These are phyloP conservation scores for Danio kyathit DNA, from an alignment of 2,797 vertebrate species.

Conservation along the genomic window DNA sequence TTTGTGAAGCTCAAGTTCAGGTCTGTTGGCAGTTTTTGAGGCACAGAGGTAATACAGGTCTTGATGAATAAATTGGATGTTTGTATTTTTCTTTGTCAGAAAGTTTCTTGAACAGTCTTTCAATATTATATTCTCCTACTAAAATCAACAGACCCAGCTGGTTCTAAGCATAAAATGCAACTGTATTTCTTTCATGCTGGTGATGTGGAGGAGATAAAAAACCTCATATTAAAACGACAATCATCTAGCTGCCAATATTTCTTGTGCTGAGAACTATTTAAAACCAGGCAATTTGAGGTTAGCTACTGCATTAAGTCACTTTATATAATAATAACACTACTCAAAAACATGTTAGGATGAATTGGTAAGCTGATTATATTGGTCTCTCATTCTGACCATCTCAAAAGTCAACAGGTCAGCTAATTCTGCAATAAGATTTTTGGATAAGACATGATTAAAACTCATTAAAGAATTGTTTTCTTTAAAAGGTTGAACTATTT, in stretches of 20 bases:
- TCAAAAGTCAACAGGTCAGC: neutral
- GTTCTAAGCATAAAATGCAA: neutral
- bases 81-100: slow-evolving; percentile 22
- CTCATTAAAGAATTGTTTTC: neutral
- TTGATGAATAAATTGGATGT: slow-evolving; percentile 27
- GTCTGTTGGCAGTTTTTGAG: slow-evolving; percentile 62
- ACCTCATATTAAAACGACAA: neutral
- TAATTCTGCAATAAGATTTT: neutral
- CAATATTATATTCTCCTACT: neutral
- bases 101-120: neutral
- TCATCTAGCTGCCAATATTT: neutral
- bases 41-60: slow-evolving; percentile 53
- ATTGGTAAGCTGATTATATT: neutral
- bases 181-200: neutral
- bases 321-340: neutral
- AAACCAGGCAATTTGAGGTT: neutral
- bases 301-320: neutral
- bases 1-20: slow-evolving; percentile 64
- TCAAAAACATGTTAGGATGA: neutral
- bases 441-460: too few relatives aligned
- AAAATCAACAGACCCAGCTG: neutral
- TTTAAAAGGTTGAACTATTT: neutral
- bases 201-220: neutral
- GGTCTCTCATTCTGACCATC: neutral
- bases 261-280: neutral